phyloP scores from a whole-genome alignment of 1,140 invertebrate genomes.

The Phymastichus coffea region DNA sequence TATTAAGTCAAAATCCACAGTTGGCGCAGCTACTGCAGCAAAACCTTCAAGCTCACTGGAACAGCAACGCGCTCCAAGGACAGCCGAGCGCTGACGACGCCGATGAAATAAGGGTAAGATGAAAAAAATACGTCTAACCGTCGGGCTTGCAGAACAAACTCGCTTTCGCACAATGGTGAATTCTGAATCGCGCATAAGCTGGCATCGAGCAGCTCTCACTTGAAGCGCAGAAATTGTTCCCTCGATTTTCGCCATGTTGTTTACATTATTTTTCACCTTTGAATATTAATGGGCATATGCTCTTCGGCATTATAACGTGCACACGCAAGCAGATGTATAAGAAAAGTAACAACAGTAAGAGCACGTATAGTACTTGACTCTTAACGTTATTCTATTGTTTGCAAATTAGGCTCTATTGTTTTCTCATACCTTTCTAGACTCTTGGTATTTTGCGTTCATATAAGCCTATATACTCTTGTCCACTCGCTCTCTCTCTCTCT shows the following conservation, averaged over 20 bases:
- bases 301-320: constrained; percentile 54
- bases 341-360: constrained; percentile 38
- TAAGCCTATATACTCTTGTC: constrained; percentile 38
- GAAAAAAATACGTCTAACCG: too few relatives aligned
- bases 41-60: constrained; percentile 55
- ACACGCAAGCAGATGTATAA: constrained; percentile 42
- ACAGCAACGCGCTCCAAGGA: constrained; percentile 38
- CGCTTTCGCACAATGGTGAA: constrained; percentile 8
- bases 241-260: constrained; percentile 56
- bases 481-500: too few relatives aligned
- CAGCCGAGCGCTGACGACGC: constrained; percentile 43
- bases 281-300: constrained; percentile 60
- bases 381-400: constrained; percentile 61
- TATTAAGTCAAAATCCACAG: constrained; percentile 50
- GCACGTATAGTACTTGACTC: constrained; percentile 55
- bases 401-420: constrained; percentile 61
- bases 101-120: constrained; percentile 50
- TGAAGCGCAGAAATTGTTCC: constrained; percentile 58
- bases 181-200: not conserved
- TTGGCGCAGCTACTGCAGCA: constrained; percentile 51
- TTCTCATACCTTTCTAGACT: too few relatives aligned
- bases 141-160: too few relatives aligned
- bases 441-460: too few relatives aligned
- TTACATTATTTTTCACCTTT: constrained; percentile 61
- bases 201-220: constrained; percentile 41